Evolutionary conservation across 1,140 invertebrate genomes (phyloP), one percentile per base, ranked within the genome.

Genomic region (Caerostris darwini): DNA sequence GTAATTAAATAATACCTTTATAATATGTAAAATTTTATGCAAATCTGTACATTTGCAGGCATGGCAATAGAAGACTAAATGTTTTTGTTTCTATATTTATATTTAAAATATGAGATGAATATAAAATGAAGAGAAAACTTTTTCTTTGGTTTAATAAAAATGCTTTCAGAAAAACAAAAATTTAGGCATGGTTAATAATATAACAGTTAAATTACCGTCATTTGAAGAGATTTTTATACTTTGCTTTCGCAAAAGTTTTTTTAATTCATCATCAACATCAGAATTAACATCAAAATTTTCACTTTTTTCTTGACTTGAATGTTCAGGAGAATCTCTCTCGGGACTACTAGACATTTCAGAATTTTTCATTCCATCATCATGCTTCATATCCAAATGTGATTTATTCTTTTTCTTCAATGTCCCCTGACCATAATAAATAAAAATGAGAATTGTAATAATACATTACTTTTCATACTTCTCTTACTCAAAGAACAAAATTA

Each of bases 371-470:
- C 12, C 12, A 7, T 57, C 81, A 83, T 5, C 53, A 57, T 5
- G 54, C 57, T 83, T 83, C 3, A 8, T n/a, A 57, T 83, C 17
- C 17, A 57, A 7, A 17, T 3, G 5, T 50, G 82, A 7, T 5
- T 17, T 57, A 56, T 83, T 83, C n/a, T 58, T 57, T 57, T 83
- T 83, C n/a, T 83, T 83, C 82, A 83, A 19, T 34, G 82, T n/a
- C 7, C 53, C 82, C 82, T 83, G 54, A 57, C 34, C 34, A 34
- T 34, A 34, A 34, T 34, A 34, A 34, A 34, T 34, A 34, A 57
- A 82, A 83, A 14, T 5, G 10, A 67, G n/a, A 67, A 17, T 67
- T 67, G 14, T n/a, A 17, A n/a, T 67, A 14, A 67, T 6, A 53
- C 69, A 77, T 77, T 50, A 53, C 19, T 12, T 53, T 12, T 77